Conservation (phyloP, 2,797 vertebrate species). For the Odontamblyopus lacepedii region DNA sequence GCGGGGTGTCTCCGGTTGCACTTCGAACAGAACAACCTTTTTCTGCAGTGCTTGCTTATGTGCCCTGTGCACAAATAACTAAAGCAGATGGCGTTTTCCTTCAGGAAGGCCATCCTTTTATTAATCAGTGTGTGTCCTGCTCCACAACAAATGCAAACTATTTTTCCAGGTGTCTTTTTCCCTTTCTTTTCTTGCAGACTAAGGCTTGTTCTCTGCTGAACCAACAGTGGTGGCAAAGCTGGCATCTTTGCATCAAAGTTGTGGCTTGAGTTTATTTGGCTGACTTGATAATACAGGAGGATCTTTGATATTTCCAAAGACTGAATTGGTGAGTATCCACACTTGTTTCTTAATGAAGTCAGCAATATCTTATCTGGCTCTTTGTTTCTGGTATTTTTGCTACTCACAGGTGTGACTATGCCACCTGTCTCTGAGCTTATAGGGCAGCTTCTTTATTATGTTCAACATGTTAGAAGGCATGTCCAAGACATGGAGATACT, state of each 20-base stretch:
- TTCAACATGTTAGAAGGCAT: constrained; percentile 26
- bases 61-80: constrained; percentile 3
- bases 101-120: not conserved
- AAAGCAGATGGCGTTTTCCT: not conserved
- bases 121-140: not conserved
- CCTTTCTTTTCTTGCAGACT: not conserved
- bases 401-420: constrained; percentile 5
- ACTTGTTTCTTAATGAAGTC: constrained; percentile 30
- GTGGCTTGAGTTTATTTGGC: constrained; percentile 5
- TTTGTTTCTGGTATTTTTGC: constrained; percentile 4
- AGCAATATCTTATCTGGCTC: constrained; percentile 18
- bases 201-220: not conserved
- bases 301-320: constrained; percentile 19
- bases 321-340: constrained; percentile 17
- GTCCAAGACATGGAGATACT: constrained; percentile 20
- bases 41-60: constrained; percentile 1
- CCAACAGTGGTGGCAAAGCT: constrained; percentile 12
- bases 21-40: constrained; percentile 6
- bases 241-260: not conserved
- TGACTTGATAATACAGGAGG: not conserved
- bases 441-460: constrained; percentile 19
- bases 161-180: not conserved
- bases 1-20: constrained; percentile 17
- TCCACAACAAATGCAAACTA: constrained; percentile 18
- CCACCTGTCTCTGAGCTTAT: constrained; percentile 15